Conservation (phyloP, 2,888 invertebrate genomes). For the Brachypterus glaber region DNA sequence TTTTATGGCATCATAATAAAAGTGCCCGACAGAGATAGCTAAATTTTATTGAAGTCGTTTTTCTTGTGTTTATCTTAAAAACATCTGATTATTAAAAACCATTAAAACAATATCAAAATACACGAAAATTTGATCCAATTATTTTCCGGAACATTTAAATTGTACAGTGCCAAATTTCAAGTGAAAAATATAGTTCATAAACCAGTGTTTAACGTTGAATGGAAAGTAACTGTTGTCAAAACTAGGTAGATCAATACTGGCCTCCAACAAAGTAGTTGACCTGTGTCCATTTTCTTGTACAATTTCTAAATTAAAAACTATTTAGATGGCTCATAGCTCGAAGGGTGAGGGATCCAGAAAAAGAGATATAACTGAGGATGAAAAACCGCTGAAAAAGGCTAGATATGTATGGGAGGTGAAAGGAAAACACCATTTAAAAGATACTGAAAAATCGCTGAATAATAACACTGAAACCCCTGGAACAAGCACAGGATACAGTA, state of each 20-base stretch:
- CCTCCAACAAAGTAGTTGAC: background rate
- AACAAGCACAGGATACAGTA: conserved; percentile 11
- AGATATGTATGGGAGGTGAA: conserved; percentile 59
- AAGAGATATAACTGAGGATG: conserved; percentile 43
- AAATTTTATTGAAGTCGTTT: too few species aligned
- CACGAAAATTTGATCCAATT: background rate
- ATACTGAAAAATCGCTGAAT: conserved; percentile 29
- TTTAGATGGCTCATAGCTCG: conserved; percentile 15
- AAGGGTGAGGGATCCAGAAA: conserved; percentile 44
- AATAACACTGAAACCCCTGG: conserved; percentile 7
- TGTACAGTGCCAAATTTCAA: too few species aligned
- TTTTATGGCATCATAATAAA: too few species aligned
- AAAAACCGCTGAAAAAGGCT: conserved; percentile 57
- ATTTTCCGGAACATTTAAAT: too few species aligned
- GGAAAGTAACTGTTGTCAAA: too few species aligned
- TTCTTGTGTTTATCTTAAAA: too few species aligned
- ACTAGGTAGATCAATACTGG: conserved; percentile 3
- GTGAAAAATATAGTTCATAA: too few species aligned
- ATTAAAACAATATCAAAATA: conserved; percentile 15
- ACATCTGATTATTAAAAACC: conserved; percentile 26
- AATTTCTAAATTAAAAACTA: too few species aligned
- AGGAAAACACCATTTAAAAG: conserved; percentile 52
- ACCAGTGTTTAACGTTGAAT: too few species aligned
- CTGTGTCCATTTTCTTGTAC: background rate
- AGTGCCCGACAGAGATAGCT: too few species aligned